Conservation (phyloP, 1,140 invertebrate genomes). For the Akabosia matsudoensis region DNA sequence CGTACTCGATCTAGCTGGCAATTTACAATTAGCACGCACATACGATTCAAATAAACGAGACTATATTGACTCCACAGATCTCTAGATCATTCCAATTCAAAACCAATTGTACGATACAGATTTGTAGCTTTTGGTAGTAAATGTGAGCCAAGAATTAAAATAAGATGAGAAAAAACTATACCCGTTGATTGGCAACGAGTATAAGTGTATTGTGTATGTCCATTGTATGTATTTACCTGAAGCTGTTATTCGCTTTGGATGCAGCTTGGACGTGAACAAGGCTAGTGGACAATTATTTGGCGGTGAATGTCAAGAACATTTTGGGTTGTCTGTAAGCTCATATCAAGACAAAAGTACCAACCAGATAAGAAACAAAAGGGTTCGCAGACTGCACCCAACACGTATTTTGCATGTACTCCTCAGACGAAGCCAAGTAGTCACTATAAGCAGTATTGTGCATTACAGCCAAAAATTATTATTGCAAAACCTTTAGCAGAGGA, state of each 20-base stretch:
- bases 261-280: not conserved
- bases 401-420: not conserved
- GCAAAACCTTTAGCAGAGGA: not conserved
- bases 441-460: not conserved
- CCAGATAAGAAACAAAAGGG: not conserved
- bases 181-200: too few relatives aligned
- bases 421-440: not conserved
- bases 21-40: too few relatives aligned
- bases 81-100: too few relatives aligned
- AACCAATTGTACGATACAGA: too few relatives aligned
- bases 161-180: too few relatives aligned
- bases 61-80: too few relatives aligned
- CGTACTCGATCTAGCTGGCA: too few relatives aligned
- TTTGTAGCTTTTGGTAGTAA: too few relatives aligned
- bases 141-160: too few relatives aligned
- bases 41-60: too few relatives aligned
- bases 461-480: conserved; percentile 1
- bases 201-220: not conserved
- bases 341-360: not conserved
- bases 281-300: not conserved
- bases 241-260: not conserved
- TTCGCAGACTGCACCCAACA: not conserved
- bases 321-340: not conserved
- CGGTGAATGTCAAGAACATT: conserved; percentile 17
- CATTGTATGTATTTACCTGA: not conserved